Evolutionary conservation across 1,140 invertebrate species (phyloP), one percentile per base, ranked within the genome.

Genomic region (Cherax destructor): DNA sequence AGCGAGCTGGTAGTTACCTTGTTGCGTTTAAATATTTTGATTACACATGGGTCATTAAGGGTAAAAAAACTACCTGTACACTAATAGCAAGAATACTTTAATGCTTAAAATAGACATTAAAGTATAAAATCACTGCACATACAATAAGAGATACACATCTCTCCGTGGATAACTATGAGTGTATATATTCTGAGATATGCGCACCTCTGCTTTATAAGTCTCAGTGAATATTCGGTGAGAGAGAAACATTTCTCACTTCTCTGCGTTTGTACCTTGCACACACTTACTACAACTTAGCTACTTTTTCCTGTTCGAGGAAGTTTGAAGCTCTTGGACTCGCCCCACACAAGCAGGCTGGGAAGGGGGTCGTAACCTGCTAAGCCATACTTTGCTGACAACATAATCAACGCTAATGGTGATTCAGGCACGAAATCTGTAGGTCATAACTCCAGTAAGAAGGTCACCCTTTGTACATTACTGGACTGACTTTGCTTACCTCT

Each of bases 301-400:
- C 88, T 85, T 81, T 85, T 81, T 52, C 88, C 69, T 76, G 11
- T 56, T 41, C 47, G 56, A 50, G 69, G 56, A 72, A 59, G 18
- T 77, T 11, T n/a, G 24, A 79, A 24, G 49, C 30, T 47, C 65
- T n/a, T 91, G 74, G 74, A 91, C 81, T 84, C 56, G 56, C 88
- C 83, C 59, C 50, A 21, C 50, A 56, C 52, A n/a, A 72, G 50
- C 80, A 30, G 88, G 80, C 74, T 69, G 87, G 78, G 61, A 21
- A 52, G 72, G 61, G 86, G 56, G 41, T 52, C 81, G 80, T 85
- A 91, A 69, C 50, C 81, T 85, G 83, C 88, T 85, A 85, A 65
- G 83, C 88, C 88, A 91, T 83, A 91, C 81, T 85, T 78, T 78
- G 88, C 88, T 91, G 88, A 85, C 88, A 91, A 85, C 88, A 91